A percentile compares a stretch with the other conserved stretches of the same genome.
Conservation (phyloP, 2,797 vertebrate genomes). For the Synanceia verrucosa region DNA sequence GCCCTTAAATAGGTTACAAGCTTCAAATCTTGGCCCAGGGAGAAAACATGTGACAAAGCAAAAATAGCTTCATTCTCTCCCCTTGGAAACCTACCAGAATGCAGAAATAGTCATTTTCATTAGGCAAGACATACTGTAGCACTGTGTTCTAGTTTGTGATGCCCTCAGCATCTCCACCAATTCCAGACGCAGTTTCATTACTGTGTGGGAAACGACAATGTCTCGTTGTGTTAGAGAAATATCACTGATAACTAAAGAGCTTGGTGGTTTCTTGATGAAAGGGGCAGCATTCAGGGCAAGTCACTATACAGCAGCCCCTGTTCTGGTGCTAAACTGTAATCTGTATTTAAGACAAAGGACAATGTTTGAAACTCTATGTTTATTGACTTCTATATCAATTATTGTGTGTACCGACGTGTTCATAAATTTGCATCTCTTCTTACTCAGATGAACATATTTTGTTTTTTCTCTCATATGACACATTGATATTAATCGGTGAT, state of each 20-base stretch:
- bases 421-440: too few species aligned
- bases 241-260: neutral
- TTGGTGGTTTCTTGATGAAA: neutral
- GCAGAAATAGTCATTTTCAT: conserved; percentile 76
- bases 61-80: conserved; percentile 79
- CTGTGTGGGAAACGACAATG: neutral
- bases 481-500: too few species aligned
- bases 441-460: too few species aligned
- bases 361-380: too few species aligned
- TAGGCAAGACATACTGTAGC: conserved; percentile 50
- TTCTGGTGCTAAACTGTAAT: too few species aligned
- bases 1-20: conserved; percentile 76
- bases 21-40: conserved; percentile 66
- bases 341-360: too few species aligned
- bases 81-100: conserved; percentile 69
- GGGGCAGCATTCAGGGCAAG: neutral
- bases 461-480: too few species aligned
- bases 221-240: neutral
- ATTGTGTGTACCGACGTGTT: too few species aligned
- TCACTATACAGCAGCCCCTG: neutral
- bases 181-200: neutral
- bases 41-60: conserved; percentile 77
- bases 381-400: too few species aligned
- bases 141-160: conserved; percentile 62
- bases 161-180: conserved; percentile 29